Evolutionary conservation across 2,113 vertebrate genomes (phyloP).

Genomic region (Nothobranchius kuhntae): DNA sequence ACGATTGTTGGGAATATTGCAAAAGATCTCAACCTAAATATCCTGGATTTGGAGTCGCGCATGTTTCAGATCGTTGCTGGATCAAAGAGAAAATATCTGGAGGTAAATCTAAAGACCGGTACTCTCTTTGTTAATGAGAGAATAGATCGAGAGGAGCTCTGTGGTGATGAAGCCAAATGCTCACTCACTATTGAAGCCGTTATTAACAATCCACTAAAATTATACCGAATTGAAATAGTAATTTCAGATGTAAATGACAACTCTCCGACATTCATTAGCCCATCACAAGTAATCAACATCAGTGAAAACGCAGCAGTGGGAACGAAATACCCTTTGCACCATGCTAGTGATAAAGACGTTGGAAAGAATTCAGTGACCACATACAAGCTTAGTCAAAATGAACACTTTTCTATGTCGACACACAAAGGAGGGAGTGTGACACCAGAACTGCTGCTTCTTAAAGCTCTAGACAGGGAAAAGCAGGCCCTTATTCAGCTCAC

Average conservation of each 20-base stretch:
- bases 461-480: slow-evolving; percentile 83
- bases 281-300: slow-evolving; percentile 5
- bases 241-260: slow-evolving; percentile 74
- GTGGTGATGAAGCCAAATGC: slow-evolving; percentile 28
- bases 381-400: slow-evolving; percentile 69
- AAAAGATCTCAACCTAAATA: slow-evolving; percentile 64
- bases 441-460: slow-evolving; percentile 82
- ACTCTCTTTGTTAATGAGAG: slow-evolving; percentile 60
- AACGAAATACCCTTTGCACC: slow-evolving; percentile 47
- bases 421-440: slow-evolving; percentile 60
- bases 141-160: slow-evolving; percentile 63
- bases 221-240: slow-evolving; percentile 58
- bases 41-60: slow-evolving; percentile 58
- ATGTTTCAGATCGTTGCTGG: slow-evolving; percentile 60
- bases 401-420: slow-evolving; percentile 56
- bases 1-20: slow-evolving; percentile 73
- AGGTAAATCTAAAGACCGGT: slow-evolving; percentile 68
- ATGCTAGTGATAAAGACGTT: slow-evolving; percentile 66
- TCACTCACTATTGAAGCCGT: slow-evolving; percentile 54
- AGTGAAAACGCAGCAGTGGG: slow-evolving; percentile 56
- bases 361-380: slow-evolving; percentile 66
- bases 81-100: slow-evolving; percentile 64
- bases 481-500: slow-evolving; percentile 76
- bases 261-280: slow-evolving; percentile 43
- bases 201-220: slow-evolving; percentile 61